phyloP scores from a whole-genome alignment of 37 sponge, comb jelly and placozoan genomes.

The Halichondria panicea region DNA sequence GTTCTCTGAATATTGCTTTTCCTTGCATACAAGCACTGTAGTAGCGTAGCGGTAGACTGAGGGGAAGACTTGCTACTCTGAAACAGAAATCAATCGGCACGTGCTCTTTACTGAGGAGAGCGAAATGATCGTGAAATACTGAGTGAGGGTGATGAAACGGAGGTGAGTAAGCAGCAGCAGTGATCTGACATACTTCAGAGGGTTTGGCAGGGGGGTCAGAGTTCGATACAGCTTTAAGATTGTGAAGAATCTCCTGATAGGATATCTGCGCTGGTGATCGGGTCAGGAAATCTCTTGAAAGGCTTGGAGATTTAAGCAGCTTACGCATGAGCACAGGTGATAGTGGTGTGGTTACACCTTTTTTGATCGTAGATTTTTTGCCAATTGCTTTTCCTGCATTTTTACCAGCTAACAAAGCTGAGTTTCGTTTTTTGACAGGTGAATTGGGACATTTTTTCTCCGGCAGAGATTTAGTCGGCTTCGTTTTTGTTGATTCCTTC shows the following conservation, averaged over 20 bases:
- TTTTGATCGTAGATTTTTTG: background rate
- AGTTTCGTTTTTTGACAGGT: background rate
- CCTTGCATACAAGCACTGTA: background rate
- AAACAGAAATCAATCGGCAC: slow-evolving; percentile 17
- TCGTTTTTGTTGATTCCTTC: background rate
- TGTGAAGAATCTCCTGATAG: slow-evolving; percentile 9
- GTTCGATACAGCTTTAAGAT: slow-evolving; percentile 11
- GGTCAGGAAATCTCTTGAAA: background rate
- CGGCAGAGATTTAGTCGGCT: too few species aligned
- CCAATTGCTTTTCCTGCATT: too few species aligned
- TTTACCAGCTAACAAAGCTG: background rate
- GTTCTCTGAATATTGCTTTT: slow-evolving; percentile 1
- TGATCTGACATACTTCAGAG: background rate
- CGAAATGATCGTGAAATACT: slow-evolving; percentile 48
- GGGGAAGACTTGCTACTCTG: slow-evolving; percentile 9
- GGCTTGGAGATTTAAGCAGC: background rate
- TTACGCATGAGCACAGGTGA: background rate
- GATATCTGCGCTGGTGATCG: slow-evolving; percentile 13
- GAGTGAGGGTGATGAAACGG: slow-evolving; percentile 7
- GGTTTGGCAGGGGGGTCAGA: too few species aligned
- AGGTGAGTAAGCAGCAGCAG: too few species aligned
- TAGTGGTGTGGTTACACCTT: too few species aligned
- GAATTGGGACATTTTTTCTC: background rate
- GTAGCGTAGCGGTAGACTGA: background rate
- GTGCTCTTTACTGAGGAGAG: slow-evolving; percentile 15